Evolutionary conservation across 2,888 invertebrate genomes (phyloP), one percentile per base, ranked within the genome.

Genomic region (Ochropleura leucogaster): DNA sequence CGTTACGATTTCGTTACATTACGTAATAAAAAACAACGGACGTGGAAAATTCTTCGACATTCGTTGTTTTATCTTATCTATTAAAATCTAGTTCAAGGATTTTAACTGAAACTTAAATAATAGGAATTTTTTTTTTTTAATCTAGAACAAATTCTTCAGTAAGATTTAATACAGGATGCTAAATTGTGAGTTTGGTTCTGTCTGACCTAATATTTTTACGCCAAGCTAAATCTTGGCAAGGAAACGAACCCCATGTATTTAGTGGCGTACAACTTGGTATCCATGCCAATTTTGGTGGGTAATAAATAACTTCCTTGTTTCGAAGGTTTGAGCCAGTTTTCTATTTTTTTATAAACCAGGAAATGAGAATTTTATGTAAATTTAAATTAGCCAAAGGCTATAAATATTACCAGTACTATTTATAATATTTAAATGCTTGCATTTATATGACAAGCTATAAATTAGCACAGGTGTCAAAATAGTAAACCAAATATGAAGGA

Each of bases 151-250:
- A 49, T 44, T 57, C 12, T 47, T 46, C 4, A 14, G 20, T 14
- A 4, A 44, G 12, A 63, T 70, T 53, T 5, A 62, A 47, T 44
- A 40, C 44, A 46, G 55, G 42, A 70, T 55, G 47, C 6, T 59
- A 0, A n/a, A 47, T 18, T 51, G 5, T 53, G 47, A 62, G 62
- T 69, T 47, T 6, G 9, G 18, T 8, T 42, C 47, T 8, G 12
- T 53, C 12, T 55, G 72, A 71, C 46, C 57, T 14, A 72, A 64
- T 79, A 64, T 53, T 59, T 30, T 57, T 42, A 47, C 9, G n/a
- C 2, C 12, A n/a, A 68, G 44, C 53, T 70, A 49, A 20, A 70
- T 76, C 49, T 76, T 76, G 79, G 62, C 76, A 71, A 53, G 9
- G 44, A 49, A 70, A 70, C n/a, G 5, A 47, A 79, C 4, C 4